Evolutionary conservation across 37 sponge, comb jelly and placozoan genomes (phyloP).

Genomic region (Crambe crambe): DNA sequence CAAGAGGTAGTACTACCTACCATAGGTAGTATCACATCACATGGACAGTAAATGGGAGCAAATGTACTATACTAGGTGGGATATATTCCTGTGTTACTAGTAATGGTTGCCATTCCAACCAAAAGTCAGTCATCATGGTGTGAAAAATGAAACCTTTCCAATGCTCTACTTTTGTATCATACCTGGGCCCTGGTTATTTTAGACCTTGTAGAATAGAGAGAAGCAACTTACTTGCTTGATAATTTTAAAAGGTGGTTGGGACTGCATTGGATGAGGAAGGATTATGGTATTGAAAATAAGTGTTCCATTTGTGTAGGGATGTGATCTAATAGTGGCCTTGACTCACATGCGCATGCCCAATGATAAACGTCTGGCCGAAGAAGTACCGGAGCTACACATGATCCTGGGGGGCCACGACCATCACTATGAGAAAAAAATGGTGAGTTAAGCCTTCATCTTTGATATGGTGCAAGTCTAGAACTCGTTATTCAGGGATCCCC

Average conservation of each 20-base stretch:
- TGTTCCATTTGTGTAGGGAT: conserved; percentile 23
- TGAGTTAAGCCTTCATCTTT: background rate
- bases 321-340: conserved; percentile 79
- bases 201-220: too few relatives aligned
- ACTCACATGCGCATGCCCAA: conserved; percentile 86
- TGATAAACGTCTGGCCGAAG: conserved; percentile 59
- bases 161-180: too few relatives aligned
- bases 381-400: conserved; percentile 58
- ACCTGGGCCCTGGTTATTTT: too few relatives aligned
- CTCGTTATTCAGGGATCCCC: too few relatives aligned
- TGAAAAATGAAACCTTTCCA: too few relatives aligned
- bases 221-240: too few relatives aligned
- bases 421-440: conserved; percentile 64
- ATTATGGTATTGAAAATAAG: background rate
- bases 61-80: background rate
- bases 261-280: too few relatives aligned
- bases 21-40: background rate
- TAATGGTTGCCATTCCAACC: too few relatives aligned
- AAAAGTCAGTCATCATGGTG: too few relatives aligned
- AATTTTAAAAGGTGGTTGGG: too few relatives aligned
- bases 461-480: background rate
- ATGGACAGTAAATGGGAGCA: background rate
- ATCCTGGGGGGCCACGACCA: conserved; percentile 89
- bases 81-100: background rate
- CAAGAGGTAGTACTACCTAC: conserved; percentile 22